Percentiles rank a stretch among this genome's conserved stretches.
phyloP scores from a whole-genome alignment of 2,888 invertebrate species.

The Mythimna impura region DNA sequence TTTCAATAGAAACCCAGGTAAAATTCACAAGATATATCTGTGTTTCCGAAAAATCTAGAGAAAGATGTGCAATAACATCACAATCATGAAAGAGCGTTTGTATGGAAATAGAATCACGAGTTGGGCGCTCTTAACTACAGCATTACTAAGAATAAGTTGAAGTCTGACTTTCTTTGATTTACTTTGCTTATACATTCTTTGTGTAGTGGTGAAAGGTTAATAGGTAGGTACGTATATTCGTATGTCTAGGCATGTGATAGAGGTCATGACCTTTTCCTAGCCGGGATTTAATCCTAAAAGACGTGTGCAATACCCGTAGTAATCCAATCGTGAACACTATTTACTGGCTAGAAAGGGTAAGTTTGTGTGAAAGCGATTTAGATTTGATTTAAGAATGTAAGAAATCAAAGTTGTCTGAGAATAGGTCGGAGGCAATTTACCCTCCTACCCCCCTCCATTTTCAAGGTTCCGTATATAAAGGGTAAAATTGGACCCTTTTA shows the following conservation, averaged over 20 bases:
- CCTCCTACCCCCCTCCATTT: too few species aligned
- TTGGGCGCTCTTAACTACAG: background rate
- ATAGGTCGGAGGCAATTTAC: background rate
- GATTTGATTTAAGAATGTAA: too few species aligned
- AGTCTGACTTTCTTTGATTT: background rate
- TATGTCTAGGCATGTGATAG: too few species aligned
- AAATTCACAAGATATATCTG: too few species aligned
- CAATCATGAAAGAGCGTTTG: too few species aligned
- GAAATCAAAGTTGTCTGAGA: background rate
- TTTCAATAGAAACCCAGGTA: too few species aligned
- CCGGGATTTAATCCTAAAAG: constrained; percentile 4
- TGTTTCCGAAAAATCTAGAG: too few species aligned
- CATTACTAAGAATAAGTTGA: background rate
- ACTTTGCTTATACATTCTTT: background rate
- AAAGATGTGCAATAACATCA: too few species aligned
- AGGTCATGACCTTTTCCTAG: constrained; percentile 9
- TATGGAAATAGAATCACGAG: too few species aligned
- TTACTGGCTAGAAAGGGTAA: background rate
- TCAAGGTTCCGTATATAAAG: too few species aligned
- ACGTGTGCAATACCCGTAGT: background rate
- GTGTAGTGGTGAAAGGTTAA: background rate
- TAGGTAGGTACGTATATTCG: background rate
- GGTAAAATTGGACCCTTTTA: too few species aligned
- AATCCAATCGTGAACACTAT: background rate
- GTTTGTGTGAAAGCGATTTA: background rate